Percentiles rank a stretch among this genome's conserved stretches.
phyloP scores from a whole-genome alignment of 2,888 invertebrate species.

The Lamellibrachia columna region DNA sequence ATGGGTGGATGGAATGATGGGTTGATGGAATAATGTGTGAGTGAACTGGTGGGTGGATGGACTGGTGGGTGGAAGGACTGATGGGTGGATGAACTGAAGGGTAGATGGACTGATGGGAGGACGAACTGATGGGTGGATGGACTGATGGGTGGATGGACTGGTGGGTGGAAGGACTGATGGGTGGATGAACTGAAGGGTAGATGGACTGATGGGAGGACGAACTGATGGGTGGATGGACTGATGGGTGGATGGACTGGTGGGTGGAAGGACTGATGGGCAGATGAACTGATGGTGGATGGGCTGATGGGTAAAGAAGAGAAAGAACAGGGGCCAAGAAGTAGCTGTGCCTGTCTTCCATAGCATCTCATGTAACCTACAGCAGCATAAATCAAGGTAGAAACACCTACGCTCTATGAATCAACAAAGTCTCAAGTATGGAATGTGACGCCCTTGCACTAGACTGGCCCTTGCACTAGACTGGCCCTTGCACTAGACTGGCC shows the following conservation, averaged over 20 bases:
- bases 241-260: neutral
- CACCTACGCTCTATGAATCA: neutral
- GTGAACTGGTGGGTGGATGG: neutral
- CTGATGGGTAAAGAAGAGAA: neutral
- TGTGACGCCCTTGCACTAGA: neutral
- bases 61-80: neutral
- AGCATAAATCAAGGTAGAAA: neutral
- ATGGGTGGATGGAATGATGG: neutral
- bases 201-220: neutral
- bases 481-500: neutral
- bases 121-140: neutral
- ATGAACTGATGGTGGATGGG: neutral
- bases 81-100: neutral
- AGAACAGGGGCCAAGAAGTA: too few relatives aligned
- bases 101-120: neutral
- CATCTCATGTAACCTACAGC: neutral
- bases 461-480: neutral
- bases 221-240: neutral
- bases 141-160: neutral
- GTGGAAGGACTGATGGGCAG: neutral
- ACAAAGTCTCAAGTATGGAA: neutral
- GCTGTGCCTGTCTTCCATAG: neutral
- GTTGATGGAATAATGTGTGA: neutral
- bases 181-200: neutral
- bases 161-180: neutral